A percentile compares a stretch with the other conserved stretches of the same genome.
These are phyloP conservation scores for Drosophila demipolita DNA, from an alignment of 2,888 invertebrate genomes.

Conservation along the genomic window DNA sequence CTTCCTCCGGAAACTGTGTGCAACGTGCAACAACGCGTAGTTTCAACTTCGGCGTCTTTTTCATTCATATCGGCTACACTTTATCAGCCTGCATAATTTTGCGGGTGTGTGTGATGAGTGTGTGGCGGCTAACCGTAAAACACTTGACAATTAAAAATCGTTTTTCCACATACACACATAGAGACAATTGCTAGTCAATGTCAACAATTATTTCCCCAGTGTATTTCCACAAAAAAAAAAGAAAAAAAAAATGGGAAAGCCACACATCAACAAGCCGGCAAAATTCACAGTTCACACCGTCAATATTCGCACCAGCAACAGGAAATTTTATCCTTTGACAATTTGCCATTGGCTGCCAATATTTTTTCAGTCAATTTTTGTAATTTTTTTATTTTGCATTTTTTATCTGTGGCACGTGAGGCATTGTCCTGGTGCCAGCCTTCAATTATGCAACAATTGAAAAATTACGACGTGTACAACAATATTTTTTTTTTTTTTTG, in stretches of 20 bases:
- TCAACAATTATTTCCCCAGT: constrained; percentile 35
- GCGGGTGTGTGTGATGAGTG: constrained; percentile 1
- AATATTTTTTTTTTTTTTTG: constrained; percentile 41
- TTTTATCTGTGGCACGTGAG: constrained; percentile 55
- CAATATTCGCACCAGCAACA: constrained; percentile 27
- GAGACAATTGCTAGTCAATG: constrained; percentile 66
- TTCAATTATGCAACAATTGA: constrained; percentile 85
- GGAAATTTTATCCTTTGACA: constrained; percentile 58
- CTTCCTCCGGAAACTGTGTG: constrained; percentile 64
- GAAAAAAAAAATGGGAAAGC: constrained; percentile 46
- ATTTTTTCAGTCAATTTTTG: constrained; percentile 57
- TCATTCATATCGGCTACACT: constrained; percentile 55
- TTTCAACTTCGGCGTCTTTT: constrained; percentile 20
- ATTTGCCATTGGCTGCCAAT: constrained; percentile 74
- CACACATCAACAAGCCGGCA: constrained; percentile 80
- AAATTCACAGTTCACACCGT: constrained; percentile 49
- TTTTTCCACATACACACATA: constrained; percentile 61
- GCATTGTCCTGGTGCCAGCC: constrained; percentile 61
- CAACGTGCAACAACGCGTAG: constrained; percentile 44
- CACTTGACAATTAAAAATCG: constrained; percentile 78
- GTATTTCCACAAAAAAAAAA: constrained; percentile 26
- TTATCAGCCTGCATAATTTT: constrained; percentile 63
- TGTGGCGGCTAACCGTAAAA: constrained; percentile 49
- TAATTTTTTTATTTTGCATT: constrained; percentile 8
- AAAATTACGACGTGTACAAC: constrained; percentile 83